Percentiles rank a stretch among this genome's conserved stretches.
Evolutionary conservation across 2,113 vertebrate species (phyloP).

Genomic region (Ictidomys tridecemlineatus): DNA sequence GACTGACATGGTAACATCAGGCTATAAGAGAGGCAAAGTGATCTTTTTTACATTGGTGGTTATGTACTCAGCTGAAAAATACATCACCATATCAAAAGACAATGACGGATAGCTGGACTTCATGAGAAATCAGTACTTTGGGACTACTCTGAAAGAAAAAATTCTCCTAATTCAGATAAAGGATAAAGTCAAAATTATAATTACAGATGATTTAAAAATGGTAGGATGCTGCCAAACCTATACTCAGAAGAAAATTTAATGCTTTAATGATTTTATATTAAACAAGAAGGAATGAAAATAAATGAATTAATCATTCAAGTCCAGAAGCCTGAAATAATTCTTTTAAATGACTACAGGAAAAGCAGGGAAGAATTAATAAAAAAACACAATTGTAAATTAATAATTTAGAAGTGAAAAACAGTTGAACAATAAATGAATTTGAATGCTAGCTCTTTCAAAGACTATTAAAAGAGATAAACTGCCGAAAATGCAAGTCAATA

Average conservation of each 20-base stretch:
- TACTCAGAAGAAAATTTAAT: conserved; percentile 59
- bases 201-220: conserved; percentile 22
- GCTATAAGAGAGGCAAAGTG: background rate
- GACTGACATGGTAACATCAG: background rate
- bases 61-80: background rate
- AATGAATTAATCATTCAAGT: conserved; percentile 48
- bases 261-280: conserved; percentile 48
- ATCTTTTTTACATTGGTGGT: background rate
- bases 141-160: background rate
- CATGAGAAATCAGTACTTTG: background rate
- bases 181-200: conserved; percentile 30
- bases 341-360: conserved; percentile 58
- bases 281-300: conserved; percentile 67
- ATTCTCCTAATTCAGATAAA: background rate
- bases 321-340: conserved; percentile 61
- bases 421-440: conserved; percentile 57
- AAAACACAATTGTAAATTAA: conserved; percentile 62
- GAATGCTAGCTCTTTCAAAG: conserved; percentile 52
- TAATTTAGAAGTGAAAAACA: conserved; percentile 64
- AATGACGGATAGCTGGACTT: background rate
- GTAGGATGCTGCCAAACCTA: background rate
- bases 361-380: conserved; percentile 54
- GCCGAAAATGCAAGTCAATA: conserved; percentile 36
- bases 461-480: conserved; percentile 69
- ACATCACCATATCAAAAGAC: background rate